These are phyloP conservation scores for Sminthurides aquaticus DNA, from an alignment of 2,888 invertebrate genomes.

Conservation along the genomic window DNA sequence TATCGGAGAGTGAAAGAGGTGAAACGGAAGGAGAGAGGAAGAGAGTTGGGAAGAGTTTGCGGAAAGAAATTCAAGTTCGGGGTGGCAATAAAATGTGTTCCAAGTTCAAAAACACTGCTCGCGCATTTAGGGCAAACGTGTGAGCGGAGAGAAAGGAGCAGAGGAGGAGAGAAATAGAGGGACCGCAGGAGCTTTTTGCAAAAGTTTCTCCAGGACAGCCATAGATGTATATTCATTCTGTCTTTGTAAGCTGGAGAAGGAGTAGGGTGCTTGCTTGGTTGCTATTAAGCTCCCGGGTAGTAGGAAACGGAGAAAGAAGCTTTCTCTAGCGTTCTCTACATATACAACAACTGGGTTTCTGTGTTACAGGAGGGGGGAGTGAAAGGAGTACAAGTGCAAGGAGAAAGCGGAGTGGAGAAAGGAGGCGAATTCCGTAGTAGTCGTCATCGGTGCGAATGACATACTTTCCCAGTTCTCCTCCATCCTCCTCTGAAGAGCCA, in stretches of 20 bases:
- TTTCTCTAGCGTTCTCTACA: neutral
- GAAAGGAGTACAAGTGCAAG: neutral
- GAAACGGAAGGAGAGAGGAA: no score
- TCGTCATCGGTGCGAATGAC: neutral
- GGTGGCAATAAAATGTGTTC: slow-evolving; percentile 8
- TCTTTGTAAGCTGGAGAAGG: neutral
- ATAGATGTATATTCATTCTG: neutral
- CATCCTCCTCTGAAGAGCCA: neutral
- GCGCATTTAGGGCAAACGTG: neutral
- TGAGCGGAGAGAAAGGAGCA: neutral
- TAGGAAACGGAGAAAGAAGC: neutral
- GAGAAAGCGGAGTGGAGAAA: neutral
- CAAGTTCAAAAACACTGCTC: slow-evolving; percentile 7
- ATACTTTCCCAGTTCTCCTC: neutral
- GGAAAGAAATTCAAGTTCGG: slow-evolving; percentile 7
- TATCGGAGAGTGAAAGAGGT: no score
- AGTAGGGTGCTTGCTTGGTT: neutral
- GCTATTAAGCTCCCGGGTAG: neutral
- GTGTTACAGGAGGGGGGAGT: neutral
- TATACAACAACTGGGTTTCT: neutral
- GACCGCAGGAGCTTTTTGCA: neutral
- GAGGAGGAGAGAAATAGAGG: neutral
- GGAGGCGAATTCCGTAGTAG: neutral
- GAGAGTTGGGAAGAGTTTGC: neutral
- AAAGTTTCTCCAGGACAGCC: neutral